Evolutionary conservation across 1,140 invertebrate species (phyloP).

Genomic region (Luehdorfia chinensis): DNA sequence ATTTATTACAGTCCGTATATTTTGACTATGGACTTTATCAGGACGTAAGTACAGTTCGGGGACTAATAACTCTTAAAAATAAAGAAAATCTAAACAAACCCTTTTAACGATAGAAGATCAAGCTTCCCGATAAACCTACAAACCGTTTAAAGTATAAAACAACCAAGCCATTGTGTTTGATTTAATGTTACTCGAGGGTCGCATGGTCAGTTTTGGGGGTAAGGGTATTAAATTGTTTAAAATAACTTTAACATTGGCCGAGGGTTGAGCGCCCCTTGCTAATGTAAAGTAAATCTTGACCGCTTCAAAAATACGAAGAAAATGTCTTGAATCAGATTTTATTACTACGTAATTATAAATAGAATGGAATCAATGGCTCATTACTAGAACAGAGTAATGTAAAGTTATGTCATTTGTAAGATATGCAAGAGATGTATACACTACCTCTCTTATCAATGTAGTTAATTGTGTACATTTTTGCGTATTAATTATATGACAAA

Average conservation of each 20-base stretch:
- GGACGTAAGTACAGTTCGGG: conserved; percentile 38
- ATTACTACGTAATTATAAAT: conserved; percentile 12
- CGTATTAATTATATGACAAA: no score
- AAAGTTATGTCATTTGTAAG: no score
- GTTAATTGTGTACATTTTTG: no score
- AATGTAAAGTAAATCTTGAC: conserved; percentile 31
- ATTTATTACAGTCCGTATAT: no score
- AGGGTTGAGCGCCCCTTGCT: conserved; percentile 49
- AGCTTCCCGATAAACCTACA: conserved; percentile 50
- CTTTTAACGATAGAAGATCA: conserved; percentile 45
- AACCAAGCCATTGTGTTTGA: conserved; percentile 46
- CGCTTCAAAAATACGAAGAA: conserved; percentile 13
- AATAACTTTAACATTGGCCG: conserved; percentile 58
- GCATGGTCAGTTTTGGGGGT: conserved; percentile 39
- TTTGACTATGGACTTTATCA: conserved; percentile 50
- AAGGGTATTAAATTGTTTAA: conserved; percentile 65
- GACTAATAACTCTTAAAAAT: conserved; percentile 69
- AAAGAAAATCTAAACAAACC: conserved; percentile 56
- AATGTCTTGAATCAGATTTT: neutral
- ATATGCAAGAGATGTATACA: no score
- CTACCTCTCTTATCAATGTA: no score
- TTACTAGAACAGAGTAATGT: no score
- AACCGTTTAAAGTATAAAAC: conserved; percentile 54
- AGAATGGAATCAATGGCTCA: no score
- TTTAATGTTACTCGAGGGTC: conserved; percentile 55